Evolutionary conservation across 2,888 invertebrate genomes (phyloP).

Genomic region (Spicauda simplicius): DNA sequence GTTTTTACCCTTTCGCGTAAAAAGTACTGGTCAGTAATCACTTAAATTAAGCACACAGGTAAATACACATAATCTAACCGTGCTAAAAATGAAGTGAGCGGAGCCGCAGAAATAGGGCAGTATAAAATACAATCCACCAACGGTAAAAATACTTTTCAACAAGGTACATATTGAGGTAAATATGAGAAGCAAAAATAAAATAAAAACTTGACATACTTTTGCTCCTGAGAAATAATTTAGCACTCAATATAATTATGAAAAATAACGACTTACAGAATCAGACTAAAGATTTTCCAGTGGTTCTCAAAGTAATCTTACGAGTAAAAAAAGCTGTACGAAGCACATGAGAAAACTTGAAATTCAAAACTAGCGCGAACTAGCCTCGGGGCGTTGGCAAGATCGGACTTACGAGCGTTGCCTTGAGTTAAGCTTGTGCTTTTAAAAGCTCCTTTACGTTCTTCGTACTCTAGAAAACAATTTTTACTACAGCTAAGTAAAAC

Average conservation of each 20-base stretch:
- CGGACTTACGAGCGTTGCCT: slow-evolving; percentile 15
- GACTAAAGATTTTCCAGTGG: neutral
- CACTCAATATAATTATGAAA: neutral
- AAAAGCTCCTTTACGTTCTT: slow-evolving; percentile 5
- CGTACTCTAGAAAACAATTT: neutral
- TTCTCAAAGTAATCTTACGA: neutral
- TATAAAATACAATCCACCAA: too few species aligned
- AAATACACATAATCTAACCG: too few species aligned
- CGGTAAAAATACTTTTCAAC: too few species aligned
- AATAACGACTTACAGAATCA: neutral
- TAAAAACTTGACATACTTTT: neutral
- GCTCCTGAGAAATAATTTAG: neutral
- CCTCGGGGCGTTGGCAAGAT: slow-evolving; percentile 16
- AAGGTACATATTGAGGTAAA: too few species aligned
- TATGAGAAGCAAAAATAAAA: neutral
- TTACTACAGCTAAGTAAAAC: neutral
- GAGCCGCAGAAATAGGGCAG: too few species aligned
- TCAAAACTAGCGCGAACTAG: slow-evolving; percentile 14
- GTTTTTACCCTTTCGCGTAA: too few species aligned
- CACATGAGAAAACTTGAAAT: slow-evolving; percentile 9
- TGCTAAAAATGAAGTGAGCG: too few species aligned
- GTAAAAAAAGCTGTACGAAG: neutral
- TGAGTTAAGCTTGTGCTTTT: slow-evolving; percentile 8
- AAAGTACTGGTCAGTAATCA: too few species aligned
- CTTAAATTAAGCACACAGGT: too few species aligned